Evolutionary conservation across 2,888 invertebrate genomes (phyloP), one percentile per base, ranked within the genome.

Genomic region (Platycnemis pennipes): DNA sequence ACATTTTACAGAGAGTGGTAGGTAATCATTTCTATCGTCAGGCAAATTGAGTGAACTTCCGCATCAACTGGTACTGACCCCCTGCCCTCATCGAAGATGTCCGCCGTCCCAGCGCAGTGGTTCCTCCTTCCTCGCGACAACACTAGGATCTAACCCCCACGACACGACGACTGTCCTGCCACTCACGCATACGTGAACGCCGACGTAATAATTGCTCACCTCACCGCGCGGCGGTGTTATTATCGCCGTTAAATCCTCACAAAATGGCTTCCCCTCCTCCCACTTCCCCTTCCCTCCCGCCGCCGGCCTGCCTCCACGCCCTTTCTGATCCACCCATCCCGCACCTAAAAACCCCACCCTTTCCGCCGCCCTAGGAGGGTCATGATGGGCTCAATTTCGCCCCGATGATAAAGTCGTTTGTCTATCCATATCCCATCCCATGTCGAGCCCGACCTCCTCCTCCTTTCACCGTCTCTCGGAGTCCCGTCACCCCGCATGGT

Each of bases 351-450:
- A 11, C 26, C 63, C 63, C 26, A 37, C 77, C 77, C 31, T 13
- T 77, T 37, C 37, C 16, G 31, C 37, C 77, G 77, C 8, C 13
- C 37, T 77, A 77, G 37, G 77, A 37, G 26, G 77, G 77, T 77
- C 63, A 37, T 77, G 77, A 63, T 77, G 77, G 49, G 45, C 26
- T 49, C 88, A 88, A 45, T 88, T 88, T 88, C 31, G 26, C 49
- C 45, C 49, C 22, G 88, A 49, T 88, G 49, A 31, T 31, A n/a
- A 31, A 88, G 46, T 44, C 49, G 49, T 88, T 31, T 49, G 31
- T 88, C 45, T 88, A 46, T 46, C 88, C 88, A 31, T 49, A 49
- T 31, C 49, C 31, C 46, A 49, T 88, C 1, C 16, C 46, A 31
- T 11, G 44, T n/a, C 45, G 26, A 45, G 44, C 31, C 44, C n/a